Conservation (phyloP, 1,140 invertebrate genomes). For the Onthophagus taurus region DNA sequence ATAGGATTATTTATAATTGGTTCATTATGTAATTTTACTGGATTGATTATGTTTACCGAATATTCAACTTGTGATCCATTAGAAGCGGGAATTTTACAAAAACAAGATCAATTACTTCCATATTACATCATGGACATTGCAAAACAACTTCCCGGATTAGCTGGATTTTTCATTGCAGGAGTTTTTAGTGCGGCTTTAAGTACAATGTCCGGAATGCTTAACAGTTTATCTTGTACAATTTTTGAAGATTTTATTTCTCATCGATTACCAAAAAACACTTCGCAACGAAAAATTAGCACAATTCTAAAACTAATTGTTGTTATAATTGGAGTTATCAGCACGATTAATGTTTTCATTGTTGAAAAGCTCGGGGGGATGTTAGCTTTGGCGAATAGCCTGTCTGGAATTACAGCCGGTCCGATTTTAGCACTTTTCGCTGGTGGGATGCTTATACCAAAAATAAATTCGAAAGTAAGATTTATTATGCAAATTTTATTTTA, state of each 20-base stretch:
- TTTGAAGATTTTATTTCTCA: constrained; percentile 46
- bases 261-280: constrained; percentile 28
- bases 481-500: neutral
- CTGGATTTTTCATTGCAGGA: constrained; percentile 67
- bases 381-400: constrained; percentile 70
- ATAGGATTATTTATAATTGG: constrained; percentile 38
- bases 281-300: constrained; percentile 30
- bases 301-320: constrained; percentile 34
- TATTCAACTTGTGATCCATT: constrained; percentile 54
- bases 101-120: constrained; percentile 55
- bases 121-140: constrained; percentile 68
- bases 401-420: constrained; percentile 77
- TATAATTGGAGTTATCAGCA: constrained; percentile 39
- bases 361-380: constrained; percentile 50
- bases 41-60: constrained; percentile 48
- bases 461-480: constrained; percentile 42
- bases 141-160: constrained; percentile 53
- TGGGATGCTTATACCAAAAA: constrained; percentile 76
- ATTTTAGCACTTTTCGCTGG: constrained; percentile 71
- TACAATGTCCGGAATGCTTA: constrained; percentile 39
- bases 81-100: constrained; percentile 39
- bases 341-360: constrained; percentile 43
- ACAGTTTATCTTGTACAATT: constrained; percentile 46
- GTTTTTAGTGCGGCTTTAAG: constrained; percentile 64
- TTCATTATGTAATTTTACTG: constrained; percentile 32